Evolutionary conservation across 1,140 invertebrate species (phyloP).

Genomic region (Eueides isabella): DNA sequence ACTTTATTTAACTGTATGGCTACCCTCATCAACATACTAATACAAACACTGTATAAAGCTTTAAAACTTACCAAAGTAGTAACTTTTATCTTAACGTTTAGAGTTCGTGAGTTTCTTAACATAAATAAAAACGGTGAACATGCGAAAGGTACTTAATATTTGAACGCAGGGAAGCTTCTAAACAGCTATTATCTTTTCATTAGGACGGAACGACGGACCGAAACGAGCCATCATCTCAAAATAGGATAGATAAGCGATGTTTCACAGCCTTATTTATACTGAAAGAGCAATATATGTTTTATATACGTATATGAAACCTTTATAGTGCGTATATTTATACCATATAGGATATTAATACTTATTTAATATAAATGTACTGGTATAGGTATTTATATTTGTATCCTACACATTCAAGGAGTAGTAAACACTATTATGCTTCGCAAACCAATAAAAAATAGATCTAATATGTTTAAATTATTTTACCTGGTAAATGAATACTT

Average conservation of each 20-base stretch:
- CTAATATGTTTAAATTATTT: no score
- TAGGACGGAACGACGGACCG: constrained; percentile 20
- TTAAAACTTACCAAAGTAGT: background rate
- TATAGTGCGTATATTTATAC: background rate
- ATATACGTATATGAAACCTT: background rate
- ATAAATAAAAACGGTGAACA: background rate
- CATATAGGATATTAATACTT: background rate
- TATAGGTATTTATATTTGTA: no score
- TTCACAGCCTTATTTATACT: constrained; percentile 12
- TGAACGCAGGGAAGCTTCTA: constrained; percentile 14
- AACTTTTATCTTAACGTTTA: background rate
- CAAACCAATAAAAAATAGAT: no score
- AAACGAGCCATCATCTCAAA: constrained; percentile 28
- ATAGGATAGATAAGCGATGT: constrained; percentile 23
- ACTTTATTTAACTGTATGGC: no score
- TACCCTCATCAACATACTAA: no score
- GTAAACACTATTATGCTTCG: no score
- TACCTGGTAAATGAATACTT: no score
- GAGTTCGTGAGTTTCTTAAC: background rate
- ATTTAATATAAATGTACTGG: background rate
- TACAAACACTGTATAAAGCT: background rate
- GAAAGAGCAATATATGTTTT: constrained; percentile 14
- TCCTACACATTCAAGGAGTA: no score
- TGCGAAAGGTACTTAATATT: constrained; percentile 7
- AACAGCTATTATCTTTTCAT: constrained; percentile 31